Evolutionary conservation across 1,140 invertebrate species (phyloP), one percentile per base, ranked within the genome.

Genomic region (Hyles vespertilio): DNA sequence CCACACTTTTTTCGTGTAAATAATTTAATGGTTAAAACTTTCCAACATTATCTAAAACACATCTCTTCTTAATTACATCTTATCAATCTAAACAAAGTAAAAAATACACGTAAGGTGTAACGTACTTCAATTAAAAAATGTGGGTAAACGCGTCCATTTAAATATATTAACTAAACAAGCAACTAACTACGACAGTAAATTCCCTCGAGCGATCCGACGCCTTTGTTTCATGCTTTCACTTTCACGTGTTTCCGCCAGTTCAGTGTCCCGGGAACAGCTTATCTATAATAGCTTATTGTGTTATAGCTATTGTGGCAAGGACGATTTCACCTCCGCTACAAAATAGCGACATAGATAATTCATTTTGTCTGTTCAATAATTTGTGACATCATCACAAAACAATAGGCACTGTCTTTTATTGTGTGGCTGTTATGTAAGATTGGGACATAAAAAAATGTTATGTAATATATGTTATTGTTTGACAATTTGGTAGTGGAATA

Each of bases 231-330:
- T 64, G 59, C 74, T 82, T 86, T 86, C 81, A 84, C 81, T 86
- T 84, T 84, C 36, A 40, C 73, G 57, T 51, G 58, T 77, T 83
- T 80, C 77, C 77, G 78, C 61, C 22, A 63, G 62, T 56, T 61
- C 51, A 56, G 45, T 32, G 48, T 61, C 62, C 56, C 62, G 59
- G 52, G 49, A 47, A 74, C 22, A 55, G 56, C 60, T 79, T 78
- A 77, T 81, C 76, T 57, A 76, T 75, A 79, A 76, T 72, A 66
- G 58, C 58, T 57, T 72, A 80, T 79, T 82, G 78, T 84, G 53
- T 74, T 63, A 70, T 57, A 52, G 58, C 49, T 53, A 69, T 72
- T 72, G 69, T 71, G 51, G 46, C 77, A 79, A 79, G 79, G 74
- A 79, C 78, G 69, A 75, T 77, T 81, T 76, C 73, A 74, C 78